phyloP scores from a whole-genome alignment of 2,797 vertebrate species.

The Chromobotia macracanthus region DNA sequence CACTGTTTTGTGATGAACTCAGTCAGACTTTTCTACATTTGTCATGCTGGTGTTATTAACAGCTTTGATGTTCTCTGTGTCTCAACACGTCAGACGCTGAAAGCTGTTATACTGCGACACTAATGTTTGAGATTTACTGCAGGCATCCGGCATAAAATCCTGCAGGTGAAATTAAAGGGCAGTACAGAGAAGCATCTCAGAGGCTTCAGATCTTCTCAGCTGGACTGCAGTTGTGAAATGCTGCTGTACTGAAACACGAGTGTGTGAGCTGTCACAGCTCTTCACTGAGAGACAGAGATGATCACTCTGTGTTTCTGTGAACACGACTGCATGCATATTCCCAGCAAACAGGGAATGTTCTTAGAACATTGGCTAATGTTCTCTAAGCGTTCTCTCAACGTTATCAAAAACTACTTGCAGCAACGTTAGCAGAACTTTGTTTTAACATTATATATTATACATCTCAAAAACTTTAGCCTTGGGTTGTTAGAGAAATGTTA shows the following conservation, averaged over 20 bases:
- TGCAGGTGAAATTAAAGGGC: neutral
- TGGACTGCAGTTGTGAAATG: neutral
- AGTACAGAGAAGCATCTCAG: neutral
- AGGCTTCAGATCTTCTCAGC: neutral
- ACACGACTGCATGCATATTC: neutral
- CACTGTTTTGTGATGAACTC: neutral
- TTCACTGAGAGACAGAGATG: neutral
- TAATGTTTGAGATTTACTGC: neutral
- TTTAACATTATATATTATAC: no score
- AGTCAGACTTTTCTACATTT: neutral
- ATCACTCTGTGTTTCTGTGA: neutral
- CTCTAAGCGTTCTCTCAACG: no score
- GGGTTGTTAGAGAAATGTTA: no score
- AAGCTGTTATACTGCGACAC: neutral
- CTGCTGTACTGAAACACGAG: no score
- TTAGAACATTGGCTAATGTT: no score
- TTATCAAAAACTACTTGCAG: no score
- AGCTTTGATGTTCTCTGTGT: neutral
- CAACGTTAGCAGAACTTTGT: no score
- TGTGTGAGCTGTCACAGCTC: neutral
- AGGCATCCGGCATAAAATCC: neutral
- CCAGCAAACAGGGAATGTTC: no score
- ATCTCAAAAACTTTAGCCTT: no score
- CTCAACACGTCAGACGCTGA: slow-evolving; percentile 7
- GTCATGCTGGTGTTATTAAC: neutral